These are phyloP conservation scores for Nysson spinosus DNA, from an alignment of 2,888 invertebrate species.

Conservation along the genomic window DNA sequence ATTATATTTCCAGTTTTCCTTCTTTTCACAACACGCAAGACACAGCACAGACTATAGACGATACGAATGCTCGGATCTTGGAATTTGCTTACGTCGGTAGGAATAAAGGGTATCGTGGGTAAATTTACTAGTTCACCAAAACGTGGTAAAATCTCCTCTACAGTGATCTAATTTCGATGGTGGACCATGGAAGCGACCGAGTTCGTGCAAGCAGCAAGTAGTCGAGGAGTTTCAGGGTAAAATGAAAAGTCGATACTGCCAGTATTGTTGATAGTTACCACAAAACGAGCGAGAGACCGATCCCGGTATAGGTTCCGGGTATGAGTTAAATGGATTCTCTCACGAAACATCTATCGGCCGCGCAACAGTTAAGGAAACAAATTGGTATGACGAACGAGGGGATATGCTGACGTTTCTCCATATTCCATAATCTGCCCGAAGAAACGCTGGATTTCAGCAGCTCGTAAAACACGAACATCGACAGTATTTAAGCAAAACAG, in stretches of 20 bases:
- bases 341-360: constrained; percentile 41
- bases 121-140: constrained; percentile 19
- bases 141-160: constrained; percentile 15
- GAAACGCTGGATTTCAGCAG: too few relatives aligned
- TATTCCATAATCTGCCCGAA: too few relatives aligned
- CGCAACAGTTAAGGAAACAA: constrained; percentile 39
- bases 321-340: constrained; percentile 45
- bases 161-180: constrained; percentile 51
- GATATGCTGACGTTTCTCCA: background rate
- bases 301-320: constrained; percentile 20
- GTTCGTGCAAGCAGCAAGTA: constrained; percentile 28
- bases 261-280: constrained; percentile 51
- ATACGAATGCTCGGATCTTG: too few relatives aligned
- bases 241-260: constrained; percentile 45
- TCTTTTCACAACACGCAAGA: too few relatives aligned
- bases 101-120: background rate
- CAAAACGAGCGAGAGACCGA: constrained; percentile 50
- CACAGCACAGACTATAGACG: too few relatives aligned
- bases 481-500: too few relatives aligned
- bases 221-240: constrained; percentile 23
- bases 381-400: constrained; percentile 4
- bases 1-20: too few relatives aligned
- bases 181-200: constrained; percentile 7
- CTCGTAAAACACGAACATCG: too few relatives aligned
- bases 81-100: background rate